Conservation (phyloP, 2,888 invertebrate species). For the Ceraclea dissimilis region DNA sequence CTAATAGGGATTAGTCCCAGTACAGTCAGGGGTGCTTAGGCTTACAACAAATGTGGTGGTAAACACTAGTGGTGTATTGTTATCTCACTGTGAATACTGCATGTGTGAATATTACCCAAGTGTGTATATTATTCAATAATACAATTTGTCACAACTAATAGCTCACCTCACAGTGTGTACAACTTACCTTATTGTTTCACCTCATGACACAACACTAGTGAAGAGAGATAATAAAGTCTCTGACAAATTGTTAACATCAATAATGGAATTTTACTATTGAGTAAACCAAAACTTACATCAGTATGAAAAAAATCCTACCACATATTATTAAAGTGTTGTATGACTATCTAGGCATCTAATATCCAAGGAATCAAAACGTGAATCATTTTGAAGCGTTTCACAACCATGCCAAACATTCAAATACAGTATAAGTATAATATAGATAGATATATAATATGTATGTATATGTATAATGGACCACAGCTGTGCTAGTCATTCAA, state of each 20-base stretch:
- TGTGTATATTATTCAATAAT: too few relatives aligned
- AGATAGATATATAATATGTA: neutral
- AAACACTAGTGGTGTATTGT: too few relatives aligned
- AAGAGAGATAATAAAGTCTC: constrained; percentile 4
- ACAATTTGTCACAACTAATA: constrained; percentile 11
- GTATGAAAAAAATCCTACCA: constrained; percentile 27
- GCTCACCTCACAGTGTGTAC: constrained; percentile 3
- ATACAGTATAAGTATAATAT: constrained; percentile 21
- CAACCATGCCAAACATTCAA: constrained; percentile 27
- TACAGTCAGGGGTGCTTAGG: too few relatives aligned
- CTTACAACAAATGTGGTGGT: too few relatives aligned
- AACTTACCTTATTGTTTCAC: constrained; percentile 24
- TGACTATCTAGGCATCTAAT: constrained; percentile 27
- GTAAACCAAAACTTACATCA: constrained; percentile 24
- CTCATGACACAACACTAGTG: neutral
- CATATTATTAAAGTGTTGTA: constrained; percentile 25
- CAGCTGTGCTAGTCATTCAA: constrained; percentile 26
- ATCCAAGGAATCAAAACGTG: constrained; percentile 26
- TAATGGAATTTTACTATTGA: constrained; percentile 15
- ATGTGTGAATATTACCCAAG: too few relatives aligned
- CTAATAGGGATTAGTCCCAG: too few relatives aligned
- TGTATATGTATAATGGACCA: constrained; percentile 16
- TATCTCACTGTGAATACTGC: too few relatives aligned
- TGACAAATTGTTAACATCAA: constrained; percentile 18
- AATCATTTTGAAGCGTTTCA: constrained; percentile 25